A percentile compares a stretch with the other conserved stretches of the same genome.
Evolutionary conservation across 2,888 invertebrate genomes (phyloP).

Genomic region (Ophion obscuratus): DNA sequence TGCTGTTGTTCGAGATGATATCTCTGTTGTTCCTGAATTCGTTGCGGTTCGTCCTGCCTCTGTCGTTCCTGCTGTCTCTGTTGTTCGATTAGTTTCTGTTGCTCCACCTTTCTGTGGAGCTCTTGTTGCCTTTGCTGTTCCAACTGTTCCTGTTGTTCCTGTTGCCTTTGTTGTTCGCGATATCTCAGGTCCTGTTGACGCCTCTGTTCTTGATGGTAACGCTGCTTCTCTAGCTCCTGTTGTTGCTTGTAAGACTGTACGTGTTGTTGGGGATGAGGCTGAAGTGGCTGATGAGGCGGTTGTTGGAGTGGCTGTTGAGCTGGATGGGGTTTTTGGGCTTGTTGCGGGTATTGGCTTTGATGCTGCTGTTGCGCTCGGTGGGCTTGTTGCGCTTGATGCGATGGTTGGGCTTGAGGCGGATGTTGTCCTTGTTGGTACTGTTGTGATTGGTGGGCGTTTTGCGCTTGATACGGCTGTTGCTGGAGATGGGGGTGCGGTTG

Average conservation of each 20-base stretch:
- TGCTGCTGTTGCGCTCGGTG: slow-evolving; percentile 73
- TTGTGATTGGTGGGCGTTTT: slow-evolving; percentile 74
- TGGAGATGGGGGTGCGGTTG: slow-evolving; percentile 75
- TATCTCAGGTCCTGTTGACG: slow-evolving; percentile 76
- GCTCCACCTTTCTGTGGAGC: slow-evolving; percentile 75
- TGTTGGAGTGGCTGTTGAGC: slow-evolving; percentile 61
- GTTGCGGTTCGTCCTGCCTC: slow-evolving; percentile 70
- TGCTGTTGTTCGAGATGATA: slow-evolving; percentile 79
- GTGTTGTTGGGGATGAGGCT: slow-evolving; percentile 72
- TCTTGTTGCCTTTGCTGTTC: slow-evolving; percentile 71
- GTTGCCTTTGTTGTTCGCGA: slow-evolving; percentile 74
- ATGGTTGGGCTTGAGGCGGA: slow-evolving; percentile 70
- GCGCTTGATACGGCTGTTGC: slow-evolving; percentile 68
- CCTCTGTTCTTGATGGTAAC: slow-evolving; percentile 75
- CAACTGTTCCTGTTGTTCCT: slow-evolving; percentile 68
- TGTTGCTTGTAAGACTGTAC: slow-evolving; percentile 76
- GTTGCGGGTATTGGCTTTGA: slow-evolving; percentile 65
- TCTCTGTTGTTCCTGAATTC: slow-evolving; percentile 75
- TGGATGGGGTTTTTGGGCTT: slow-evolving; percentile 66
- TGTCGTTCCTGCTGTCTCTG: slow-evolving; percentile 73
- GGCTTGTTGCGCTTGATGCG: slow-evolving; percentile 71
- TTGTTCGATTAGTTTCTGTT: slow-evolving; percentile 75
- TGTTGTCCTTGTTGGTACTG: slow-evolving; percentile 55
- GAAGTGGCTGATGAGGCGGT: slow-evolving; percentile 68
- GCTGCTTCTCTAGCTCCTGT: slow-evolving; percentile 77